Evolutionary conservation across 30 jellyfish, hydroid and myxozoan genomes (phyloP).

Genomic region (Cassiopea andromeda): DNA sequence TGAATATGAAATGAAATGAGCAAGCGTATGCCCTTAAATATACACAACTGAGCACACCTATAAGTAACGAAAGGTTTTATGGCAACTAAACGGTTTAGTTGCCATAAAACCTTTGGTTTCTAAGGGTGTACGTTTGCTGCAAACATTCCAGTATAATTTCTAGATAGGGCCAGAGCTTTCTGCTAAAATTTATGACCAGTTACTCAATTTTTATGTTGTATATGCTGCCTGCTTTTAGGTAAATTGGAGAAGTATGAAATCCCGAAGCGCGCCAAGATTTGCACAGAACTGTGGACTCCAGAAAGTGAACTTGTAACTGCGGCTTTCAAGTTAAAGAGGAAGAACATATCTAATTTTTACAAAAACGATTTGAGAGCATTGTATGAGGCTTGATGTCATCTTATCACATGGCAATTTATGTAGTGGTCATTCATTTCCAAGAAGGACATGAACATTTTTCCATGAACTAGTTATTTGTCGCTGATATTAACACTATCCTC

Average conservation of each 20-base stretch:
- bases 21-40: no score
- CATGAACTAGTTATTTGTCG: neutral
- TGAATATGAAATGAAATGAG: no score
- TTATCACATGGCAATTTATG: neutral
- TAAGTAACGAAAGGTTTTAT: no score
- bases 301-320: slow-evolving; percentile 98
- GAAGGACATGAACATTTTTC: neutral
- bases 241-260: slow-evolving; percentile 86
- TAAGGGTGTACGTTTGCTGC: no score
- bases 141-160: no score
- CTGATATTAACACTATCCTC: neutral
- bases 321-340: slow-evolving; percentile 94
- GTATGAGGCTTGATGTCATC: slow-evolving; percentile 27
- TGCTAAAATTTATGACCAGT: no score
- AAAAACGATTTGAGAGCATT: slow-evolving; percentile 70
- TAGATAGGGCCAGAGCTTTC: no score
- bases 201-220: neutral
- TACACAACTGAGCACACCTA: no score
- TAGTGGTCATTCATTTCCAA: slow-evolving; percentile 1
- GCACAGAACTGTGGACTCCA: slow-evolving; percentile 97
- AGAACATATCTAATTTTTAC: slow-evolving; percentile 76
- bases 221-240: slow-evolving; percentile 41
- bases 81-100: no score
- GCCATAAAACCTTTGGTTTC: no score
- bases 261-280: slow-evolving; percentile 80